Evolutionary conservation across 2,888 invertebrate genomes (phyloP).

Genomic region (Villa cingulata): DNA sequence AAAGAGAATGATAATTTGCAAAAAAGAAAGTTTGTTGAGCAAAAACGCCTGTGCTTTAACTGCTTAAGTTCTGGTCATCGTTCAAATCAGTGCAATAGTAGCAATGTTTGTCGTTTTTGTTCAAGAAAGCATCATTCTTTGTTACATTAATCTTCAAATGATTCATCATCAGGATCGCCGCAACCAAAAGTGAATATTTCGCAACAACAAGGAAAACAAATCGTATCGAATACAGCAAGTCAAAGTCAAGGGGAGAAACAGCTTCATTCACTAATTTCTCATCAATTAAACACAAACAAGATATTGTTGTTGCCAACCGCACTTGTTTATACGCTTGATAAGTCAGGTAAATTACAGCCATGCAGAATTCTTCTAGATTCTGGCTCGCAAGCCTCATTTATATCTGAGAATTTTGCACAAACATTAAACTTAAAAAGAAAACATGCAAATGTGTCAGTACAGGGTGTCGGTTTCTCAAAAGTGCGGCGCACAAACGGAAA

Average conservation of each 20-base stretch:
- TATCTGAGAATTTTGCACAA: not conserved
- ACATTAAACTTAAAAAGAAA: not conserved
- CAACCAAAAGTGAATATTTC: too few species aligned
- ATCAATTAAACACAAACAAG: not conserved
- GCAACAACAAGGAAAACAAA: too few species aligned
- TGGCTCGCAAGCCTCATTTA: not conserved
- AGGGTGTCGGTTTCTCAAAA: not conserved
- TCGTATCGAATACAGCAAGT: too few species aligned
- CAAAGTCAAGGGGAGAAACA: not conserved
- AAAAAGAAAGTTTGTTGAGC: too few species aligned
- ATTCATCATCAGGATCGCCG: too few species aligned
- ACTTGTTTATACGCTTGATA: not conserved
- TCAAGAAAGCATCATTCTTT: too few species aligned
- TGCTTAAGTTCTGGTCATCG: too few species aligned
- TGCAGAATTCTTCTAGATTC: constrained; percentile 1
- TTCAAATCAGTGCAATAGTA: too few species aligned
- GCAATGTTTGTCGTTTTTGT: too few species aligned
- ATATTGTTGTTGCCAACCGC: not conserved
- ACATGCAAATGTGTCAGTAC: not conserved
- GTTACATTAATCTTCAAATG: too few species aligned
- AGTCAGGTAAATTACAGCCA: not conserved
- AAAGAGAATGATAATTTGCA: too few species aligned
- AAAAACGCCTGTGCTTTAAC: too few species aligned
- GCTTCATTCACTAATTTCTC: not conserved
- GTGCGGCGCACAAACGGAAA: not conserved